phyloP scores from a whole-genome alignment of 2,888 invertebrate genomes.

The Sinotaia quadrata region DNA sequence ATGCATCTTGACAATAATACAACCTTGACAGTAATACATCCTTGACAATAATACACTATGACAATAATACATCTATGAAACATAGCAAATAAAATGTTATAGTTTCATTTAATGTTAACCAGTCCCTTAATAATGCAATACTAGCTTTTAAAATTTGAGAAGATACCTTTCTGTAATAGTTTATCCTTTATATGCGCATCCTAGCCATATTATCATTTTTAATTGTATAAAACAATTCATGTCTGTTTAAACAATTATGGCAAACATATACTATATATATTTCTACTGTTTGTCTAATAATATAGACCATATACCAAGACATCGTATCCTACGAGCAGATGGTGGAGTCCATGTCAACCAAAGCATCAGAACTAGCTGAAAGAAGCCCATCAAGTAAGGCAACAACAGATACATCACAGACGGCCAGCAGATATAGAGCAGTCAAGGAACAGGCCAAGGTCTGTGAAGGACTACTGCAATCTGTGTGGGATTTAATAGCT shows the following conservation, averaged over 20 bases:
- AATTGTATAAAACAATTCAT: not conserved
- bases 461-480: slow-evolving; percentile 19
- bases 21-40: too few species aligned
- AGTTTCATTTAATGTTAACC: too few species aligned
- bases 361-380: slow-evolving; percentile 92
- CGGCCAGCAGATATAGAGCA: slow-evolving; percentile 90
- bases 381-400: slow-evolving; percentile 79
- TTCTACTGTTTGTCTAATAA: slow-evolving; percentile 1
- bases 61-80: too few species aligned
- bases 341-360: slow-evolving; percentile 94
- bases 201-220: not conserved
- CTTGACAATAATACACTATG: too few species aligned
- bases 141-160: too few species aligned
- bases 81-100: too few species aligned
- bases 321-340: slow-evolving; percentile 97
- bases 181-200: too few species aligned
- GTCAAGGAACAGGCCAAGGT: slow-evolving; percentile 86
- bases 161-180: too few species aligned
- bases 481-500: too few species aligned
- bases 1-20: too few species aligned
- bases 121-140: too few species aligned
- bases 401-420: slow-evolving; percentile 81
- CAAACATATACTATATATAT: too few species aligned
- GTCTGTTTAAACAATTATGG: not conserved
- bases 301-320: slow-evolving; percentile 89